phyloP scores from a whole-genome alignment of 2,888 invertebrate species.

The Creontiades dilutus region DNA sequence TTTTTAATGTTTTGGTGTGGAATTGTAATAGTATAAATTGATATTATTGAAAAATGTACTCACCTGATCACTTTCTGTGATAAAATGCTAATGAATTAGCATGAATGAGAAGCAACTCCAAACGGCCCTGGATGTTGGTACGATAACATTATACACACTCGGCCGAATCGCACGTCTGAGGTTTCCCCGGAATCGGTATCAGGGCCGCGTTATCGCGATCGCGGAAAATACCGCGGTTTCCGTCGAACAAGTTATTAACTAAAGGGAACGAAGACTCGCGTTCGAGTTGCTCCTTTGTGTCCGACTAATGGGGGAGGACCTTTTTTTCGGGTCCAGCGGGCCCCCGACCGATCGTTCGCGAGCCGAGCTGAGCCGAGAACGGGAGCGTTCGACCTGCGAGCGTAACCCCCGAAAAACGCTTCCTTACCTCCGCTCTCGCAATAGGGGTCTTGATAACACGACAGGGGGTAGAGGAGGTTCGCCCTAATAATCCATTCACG shows the following conservation, averaged over 20 bases:
- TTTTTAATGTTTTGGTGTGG: too few relatives aligned
- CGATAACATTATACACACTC: neutral
- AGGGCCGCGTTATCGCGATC: neutral
- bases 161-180: neutral
- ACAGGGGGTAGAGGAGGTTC: constrained; percentile 12
- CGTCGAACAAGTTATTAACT: too few relatives aligned
- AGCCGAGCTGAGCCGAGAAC: neutral
- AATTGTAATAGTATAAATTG: too few relatives aligned
- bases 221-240: neutral
- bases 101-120: neutral
- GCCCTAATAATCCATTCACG: constrained; percentile 55
- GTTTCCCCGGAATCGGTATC: neutral
- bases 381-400: neutral
- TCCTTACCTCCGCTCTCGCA: neutral
- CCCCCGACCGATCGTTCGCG: neutral
- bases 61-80: constrained; percentile 50
- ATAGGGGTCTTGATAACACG: neutral
- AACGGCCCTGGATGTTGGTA: neutral
- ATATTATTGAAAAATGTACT: neutral
- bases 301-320: too few relatives aligned
- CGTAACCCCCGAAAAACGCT: neutral
- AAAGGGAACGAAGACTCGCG: too few relatives aligned
- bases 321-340: too few relatives aligned
- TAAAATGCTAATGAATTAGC: constrained; percentile 57
- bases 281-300: too few relatives aligned